phyloP scores from a whole-genome alignment of 2,113 vertebrate genomes.

The Lepus timidus region DNA sequence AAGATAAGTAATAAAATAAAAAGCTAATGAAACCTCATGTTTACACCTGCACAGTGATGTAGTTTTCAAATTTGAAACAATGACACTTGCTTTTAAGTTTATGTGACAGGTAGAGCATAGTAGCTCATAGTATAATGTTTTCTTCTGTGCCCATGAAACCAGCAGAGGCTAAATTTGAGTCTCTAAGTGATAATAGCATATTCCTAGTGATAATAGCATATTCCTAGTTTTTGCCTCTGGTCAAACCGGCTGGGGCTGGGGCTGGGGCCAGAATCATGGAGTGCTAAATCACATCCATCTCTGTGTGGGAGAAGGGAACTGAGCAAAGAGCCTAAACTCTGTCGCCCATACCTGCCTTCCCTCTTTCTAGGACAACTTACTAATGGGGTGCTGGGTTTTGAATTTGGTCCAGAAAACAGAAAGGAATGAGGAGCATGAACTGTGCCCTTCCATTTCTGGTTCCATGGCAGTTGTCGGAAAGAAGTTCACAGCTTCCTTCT shows the following conservation, averaged over 20 bases:
- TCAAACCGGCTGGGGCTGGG: neutral
- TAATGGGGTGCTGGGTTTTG: conserved; percentile 15
- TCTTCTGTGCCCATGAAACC: neutral
- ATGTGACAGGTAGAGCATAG: neutral
- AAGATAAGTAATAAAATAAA: neutral
- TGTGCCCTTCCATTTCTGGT: neutral
- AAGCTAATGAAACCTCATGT: neutral
- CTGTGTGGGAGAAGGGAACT: neutral
- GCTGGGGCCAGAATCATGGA: too few species aligned
- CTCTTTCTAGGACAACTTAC: conserved; percentile 13
- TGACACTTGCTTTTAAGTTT: neutral
- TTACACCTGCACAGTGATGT: neutral
- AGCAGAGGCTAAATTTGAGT: neutral
- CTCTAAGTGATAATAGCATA: neutral
- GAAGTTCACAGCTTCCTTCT: neutral
- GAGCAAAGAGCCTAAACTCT: neutral
- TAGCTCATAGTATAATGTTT: neutral
- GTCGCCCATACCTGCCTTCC: neutral
- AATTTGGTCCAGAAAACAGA: neutral
- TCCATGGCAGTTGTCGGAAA: neutral
- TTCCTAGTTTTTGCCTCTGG: neutral
- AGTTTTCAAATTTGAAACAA: neutral
- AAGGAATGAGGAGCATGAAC: neutral
- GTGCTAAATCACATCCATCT: neutral
- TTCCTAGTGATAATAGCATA: neutral